Percentiles rank a stretch among this genome's conserved stretches.
phyloP scores from a whole-genome alignment of 1,140 invertebrate genomes.

The Diorhabda sublineata region DNA sequence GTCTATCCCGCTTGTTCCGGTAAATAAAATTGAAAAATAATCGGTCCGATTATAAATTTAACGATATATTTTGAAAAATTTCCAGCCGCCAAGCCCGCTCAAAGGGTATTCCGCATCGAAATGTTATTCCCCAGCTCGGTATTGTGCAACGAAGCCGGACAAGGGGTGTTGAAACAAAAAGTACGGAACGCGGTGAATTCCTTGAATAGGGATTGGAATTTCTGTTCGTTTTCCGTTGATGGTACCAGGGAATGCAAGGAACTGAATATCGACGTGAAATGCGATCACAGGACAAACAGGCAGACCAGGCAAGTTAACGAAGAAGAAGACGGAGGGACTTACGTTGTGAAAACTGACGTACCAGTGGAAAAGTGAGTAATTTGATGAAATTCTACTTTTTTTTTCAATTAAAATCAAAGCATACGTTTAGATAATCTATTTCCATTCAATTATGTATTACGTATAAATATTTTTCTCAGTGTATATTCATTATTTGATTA shows the following conservation, averaged over 20 bases:
- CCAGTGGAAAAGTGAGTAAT: conserved; percentile 76
- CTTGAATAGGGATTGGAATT: conserved; percentile 88
- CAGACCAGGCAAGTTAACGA: conserved; percentile 57
- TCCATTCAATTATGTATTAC: too few species aligned
- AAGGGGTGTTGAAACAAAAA: conserved; percentile 83
- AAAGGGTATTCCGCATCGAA: conserved; percentile 86
- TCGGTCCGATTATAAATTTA: conserved; percentile 7
- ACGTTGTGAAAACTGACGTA: conserved; percentile 71
- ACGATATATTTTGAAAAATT: conserved; percentile 18
- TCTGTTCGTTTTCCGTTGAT: conserved; percentile 85
- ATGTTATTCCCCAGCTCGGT: conserved; percentile 93
- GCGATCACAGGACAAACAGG: conserved; percentile 69
- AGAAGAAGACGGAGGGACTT: conserved; percentile 68
- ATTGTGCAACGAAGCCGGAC: conserved; percentile 89
- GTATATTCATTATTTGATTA: too few species aligned
- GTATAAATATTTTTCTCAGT: background rate
- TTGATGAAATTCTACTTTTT: too few species aligned
- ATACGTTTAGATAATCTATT: conserved; percentile 11
- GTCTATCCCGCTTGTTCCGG: conserved; percentile 88
- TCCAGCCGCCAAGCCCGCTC: conserved; percentile 74
- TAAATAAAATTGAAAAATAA: conserved; percentile 48
- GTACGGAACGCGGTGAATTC: conserved; percentile 83
- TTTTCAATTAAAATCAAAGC: too few species aligned
- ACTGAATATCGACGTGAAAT: conserved; percentile 83
- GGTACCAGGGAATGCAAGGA: conserved; percentile 81